Base-by-base conservation (phyloP, 23 tunicate genomes). In the Pegea sp. region DNA sequence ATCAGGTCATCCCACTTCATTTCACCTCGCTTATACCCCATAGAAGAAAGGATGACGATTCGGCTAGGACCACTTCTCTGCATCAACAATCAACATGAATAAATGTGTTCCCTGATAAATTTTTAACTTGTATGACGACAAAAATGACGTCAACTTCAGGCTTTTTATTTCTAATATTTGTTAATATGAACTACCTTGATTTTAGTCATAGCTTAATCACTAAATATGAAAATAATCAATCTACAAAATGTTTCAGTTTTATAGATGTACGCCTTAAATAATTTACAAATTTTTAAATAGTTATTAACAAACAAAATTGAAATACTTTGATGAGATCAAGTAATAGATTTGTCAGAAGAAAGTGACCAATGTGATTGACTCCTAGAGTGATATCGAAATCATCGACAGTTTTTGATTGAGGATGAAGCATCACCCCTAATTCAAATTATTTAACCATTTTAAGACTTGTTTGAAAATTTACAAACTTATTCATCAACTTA, bases 391-490 rank as follows among this genome's bases (percentile, higher is more conserved):
- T 73, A 29, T 73, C 81, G 52, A 73, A 64, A 11, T 71, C 81
- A 58, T 73, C 81, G 21, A 38, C 32, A 1, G 81, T 73, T 29
- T 73, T 51, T 21, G 63, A 29, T 20, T 70, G 65, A 30, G 81
- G 81, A 52, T 71, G 65, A 59, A 34, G 43, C 81, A 73, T 73
- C 5, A 73, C 81, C 3, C 78, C 78, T 71, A 31, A n/a, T n/a
- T 38, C 46, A 38, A 38, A 8, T 38, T 38, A 11, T 38, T 11
- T 8, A 38, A 38, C 46, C 16, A 38, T 8, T 38, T 16, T 38
- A 38, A 38, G 46, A 38, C 46, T 38, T n/a, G n/a, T n/a, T n/a
- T n/a, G n/a, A n/a, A n/a, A n/a, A n/a, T n/a, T n/a, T n/a, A n/a
- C n/a, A n/a, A n/a, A n/a, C n/a, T n/a, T n/a, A n/a, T n/a, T n/a